Base-by-base conservation (phyloP, 2,888 invertebrate species). In the Conchocele bisecta region DNA sequence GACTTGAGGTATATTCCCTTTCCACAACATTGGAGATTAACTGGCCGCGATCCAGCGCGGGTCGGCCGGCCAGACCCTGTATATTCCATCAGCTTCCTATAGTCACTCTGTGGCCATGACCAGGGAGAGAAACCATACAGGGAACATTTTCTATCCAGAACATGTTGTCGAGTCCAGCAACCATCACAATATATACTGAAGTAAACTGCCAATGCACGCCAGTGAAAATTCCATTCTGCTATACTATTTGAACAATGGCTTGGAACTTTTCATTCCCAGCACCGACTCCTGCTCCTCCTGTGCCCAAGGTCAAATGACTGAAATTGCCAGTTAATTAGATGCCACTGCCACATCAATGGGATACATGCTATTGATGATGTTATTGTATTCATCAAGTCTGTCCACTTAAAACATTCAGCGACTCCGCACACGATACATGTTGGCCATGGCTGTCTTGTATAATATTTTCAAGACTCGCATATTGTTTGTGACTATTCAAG, bases 101-200 rank as follows among this genome's bases (percentile, higher is more conserved):
- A 75, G 81, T 72, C 68, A 65, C 76, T 81, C 58, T 69, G 74
- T 67, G 81, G 67, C 86, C 50, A 64, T 79, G 75, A 85, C 78
- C 73, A 80, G 74, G 81, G 83, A 85, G 85, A 79, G 31, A 86
- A 81, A 83, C 87, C 85, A 86, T 87, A 79, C 82, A 83, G 81
- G 76, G 75, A 75, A 86, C 82, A 86, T 13, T 35, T 13, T 35
- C 15, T 35, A 35, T 35, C 15, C 15, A 11, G n/a, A n/a, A n/a
- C n/a, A n/a, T n/a, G n/a, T n/a, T n/a, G n/a, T n/a, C 37, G 37
- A 35, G 37, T 35, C 15, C 37, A 35, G 37, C 37, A 35, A n/a
- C n/a, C n/a, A n/a, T n/a, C n/a, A n/a, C n/a, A n/a, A n/a, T n/a
- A n/a, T n/a, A n/a, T n/a, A n/a, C n/a, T 17, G 13, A 11, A 13